Evolutionary conservation across 2,113 vertebrate species (phyloP), one percentile per base, ranked within the genome.

Genomic region (Gobius niger): DNA sequence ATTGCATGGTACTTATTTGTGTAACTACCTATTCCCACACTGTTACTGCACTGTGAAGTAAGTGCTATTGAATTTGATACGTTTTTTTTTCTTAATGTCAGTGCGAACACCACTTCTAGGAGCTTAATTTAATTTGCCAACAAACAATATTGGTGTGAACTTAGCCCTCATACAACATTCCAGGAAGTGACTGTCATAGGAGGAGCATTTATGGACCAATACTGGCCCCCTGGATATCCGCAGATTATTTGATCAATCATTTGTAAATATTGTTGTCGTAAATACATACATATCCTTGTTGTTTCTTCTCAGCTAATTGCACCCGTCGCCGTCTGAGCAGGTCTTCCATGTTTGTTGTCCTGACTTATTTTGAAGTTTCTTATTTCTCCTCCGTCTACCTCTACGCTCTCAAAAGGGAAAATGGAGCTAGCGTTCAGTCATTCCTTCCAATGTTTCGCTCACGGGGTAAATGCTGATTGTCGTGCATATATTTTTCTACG

Each of bases 291-390:
- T 49, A 47, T n/a, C 3, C 47, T 47, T 64, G 1, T 24, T 42
- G 44, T 46, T 11, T 68, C 34, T 52, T 47, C 72, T 70, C 49
- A 44, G n/a, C 11, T 70, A 49, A 73, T 76, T 61, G 41, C 51
- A 70, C 41, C 67, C 50, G 65, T 46, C 41, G 4, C 47, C 65
- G 6, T 63, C 57, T 65, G 19, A 68, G 53, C 19, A 79, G 15
- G 80, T 86, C 85, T 87, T 89, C 79, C 82, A 73, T 46, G 24
- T 81, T 73, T 65, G 62, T 47, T 15, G 14, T 69, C 12, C 63
- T 46, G 7, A 66, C 49, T 52, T 60, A 56, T 65, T 65, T n/a
- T 54, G 15, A 13, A 75, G 49, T 74, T 72, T 61, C 18, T 73
- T 67, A 15, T 46, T 3, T 60, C 44, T 15, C 15, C 41, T 10